Percentiles rank a stretch among this genome's conserved stretches.
phyloP scores from a whole-genome alignment of 2,888 invertebrate species.

The Ligdia adustata region DNA sequence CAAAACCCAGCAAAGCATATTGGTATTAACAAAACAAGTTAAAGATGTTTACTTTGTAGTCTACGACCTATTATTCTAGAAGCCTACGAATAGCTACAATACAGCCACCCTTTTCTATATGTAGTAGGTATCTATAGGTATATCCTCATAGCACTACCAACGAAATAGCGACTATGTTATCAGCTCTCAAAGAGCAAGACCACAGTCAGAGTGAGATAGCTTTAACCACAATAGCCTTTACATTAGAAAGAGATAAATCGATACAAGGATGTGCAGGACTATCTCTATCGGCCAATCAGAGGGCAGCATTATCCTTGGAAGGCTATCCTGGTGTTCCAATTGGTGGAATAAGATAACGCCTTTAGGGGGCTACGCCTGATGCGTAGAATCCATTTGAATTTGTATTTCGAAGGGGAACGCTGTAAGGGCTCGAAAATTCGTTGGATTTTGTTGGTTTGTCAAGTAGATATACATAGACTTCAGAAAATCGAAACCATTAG shows the following conservation, averaged over 20 bases:
- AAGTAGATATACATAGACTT: background rate
- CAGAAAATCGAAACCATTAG: too few relatives aligned
- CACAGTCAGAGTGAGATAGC: conserved; percentile 41
- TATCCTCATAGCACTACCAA: too few relatives aligned
- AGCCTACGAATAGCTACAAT: too few relatives aligned
- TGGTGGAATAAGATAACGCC: conserved; percentile 74
- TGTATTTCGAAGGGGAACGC: conserved; percentile 61
- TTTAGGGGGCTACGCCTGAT: conserved; percentile 61
- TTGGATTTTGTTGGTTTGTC: conserved; percentile 7
- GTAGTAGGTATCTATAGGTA: too few relatives aligned
- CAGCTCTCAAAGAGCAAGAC: conserved; percentile 9
- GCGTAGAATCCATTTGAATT: conserved; percentile 73
- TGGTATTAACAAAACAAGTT: too few relatives aligned
- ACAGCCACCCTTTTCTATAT: too few relatives aligned
- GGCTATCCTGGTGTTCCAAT: conserved; percentile 70
- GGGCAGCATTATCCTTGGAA: conserved; percentile 66
- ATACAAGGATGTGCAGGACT: conserved; percentile 65
- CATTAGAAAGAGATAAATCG: conserved; percentile 55
- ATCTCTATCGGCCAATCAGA: conserved; percentile 64
- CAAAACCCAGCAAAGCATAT: too few relatives aligned
- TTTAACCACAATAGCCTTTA: conserved; percentile 19
- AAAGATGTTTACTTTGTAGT: too few relatives aligned
- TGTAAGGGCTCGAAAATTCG: conserved; percentile 2
- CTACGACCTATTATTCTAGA: too few relatives aligned
- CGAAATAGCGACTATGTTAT: background rate